phyloP scores from a whole-genome alignment of 2,888 invertebrate genomes.

The Sphinx pinastri region DNA sequence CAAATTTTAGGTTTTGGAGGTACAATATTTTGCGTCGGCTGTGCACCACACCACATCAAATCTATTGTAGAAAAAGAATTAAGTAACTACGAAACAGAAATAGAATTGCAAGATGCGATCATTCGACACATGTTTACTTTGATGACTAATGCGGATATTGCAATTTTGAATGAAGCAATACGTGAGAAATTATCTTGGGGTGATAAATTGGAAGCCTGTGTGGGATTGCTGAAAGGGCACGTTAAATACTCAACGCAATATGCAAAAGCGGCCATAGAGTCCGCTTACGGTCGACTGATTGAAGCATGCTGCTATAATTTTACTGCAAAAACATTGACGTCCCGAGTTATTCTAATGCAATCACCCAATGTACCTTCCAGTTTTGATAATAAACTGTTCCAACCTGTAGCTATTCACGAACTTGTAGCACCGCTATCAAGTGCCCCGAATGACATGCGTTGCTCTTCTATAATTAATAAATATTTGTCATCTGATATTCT shows the following conservation, averaged over 20 bases:
- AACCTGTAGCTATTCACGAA: conserved; percentile 43
- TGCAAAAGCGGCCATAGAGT: conserved; percentile 46
- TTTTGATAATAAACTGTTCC: conserved; percentile 27
- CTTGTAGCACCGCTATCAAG: conserved; percentile 43
- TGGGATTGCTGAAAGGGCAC: conserved; percentile 43
- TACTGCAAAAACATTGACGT: conserved; percentile 39
- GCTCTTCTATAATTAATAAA: conserved; percentile 50
- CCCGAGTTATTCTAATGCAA: conserved; percentile 44
- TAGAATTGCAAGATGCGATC: conserved; percentile 46
- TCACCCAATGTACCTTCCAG: not conserved
- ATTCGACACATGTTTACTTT: conserved; percentile 48
- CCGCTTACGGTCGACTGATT: conserved; percentile 46
- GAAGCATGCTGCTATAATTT: conserved; percentile 38
- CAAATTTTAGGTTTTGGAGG: conserved; percentile 51
- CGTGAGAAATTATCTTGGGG: conserved; percentile 40
- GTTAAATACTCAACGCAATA: conserved; percentile 53
- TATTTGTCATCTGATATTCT: conserved; percentile 46
- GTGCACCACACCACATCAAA: conserved; percentile 50
- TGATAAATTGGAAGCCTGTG: conserved; percentile 48
- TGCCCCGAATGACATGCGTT: conserved; percentile 45
- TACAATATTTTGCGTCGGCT: conserved; percentile 60
- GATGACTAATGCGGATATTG: conserved; percentile 39
- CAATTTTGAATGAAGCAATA: conserved; percentile 38
- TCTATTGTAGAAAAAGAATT: conserved; percentile 41
- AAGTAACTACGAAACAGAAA: conserved; percentile 36